Evolutionary conservation across 2,888 invertebrate species (phyloP).

Genomic region (Ellobium chinense): DNA sequence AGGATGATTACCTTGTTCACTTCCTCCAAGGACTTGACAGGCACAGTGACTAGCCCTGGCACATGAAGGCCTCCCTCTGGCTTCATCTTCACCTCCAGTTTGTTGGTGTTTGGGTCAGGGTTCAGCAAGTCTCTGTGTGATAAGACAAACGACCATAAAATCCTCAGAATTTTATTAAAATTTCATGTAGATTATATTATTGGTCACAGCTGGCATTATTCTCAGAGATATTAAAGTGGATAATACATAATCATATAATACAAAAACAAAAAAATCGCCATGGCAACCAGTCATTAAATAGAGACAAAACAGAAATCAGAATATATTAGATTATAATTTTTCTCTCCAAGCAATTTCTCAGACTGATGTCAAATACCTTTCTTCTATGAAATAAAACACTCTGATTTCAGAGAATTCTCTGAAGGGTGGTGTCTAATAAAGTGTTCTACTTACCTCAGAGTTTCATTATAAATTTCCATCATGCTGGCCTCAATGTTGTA

Average conservation of each 20-base stretch:
- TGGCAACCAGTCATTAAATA: too few species aligned
- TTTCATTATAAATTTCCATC: constrained; percentile 81
- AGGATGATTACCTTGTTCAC: constrained; percentile 71
- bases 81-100: constrained; percentile 80
- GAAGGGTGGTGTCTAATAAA: too few species aligned
- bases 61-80: constrained; percentile 78
- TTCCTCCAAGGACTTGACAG: constrained; percentile 73
- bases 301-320: too few species aligned
- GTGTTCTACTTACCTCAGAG: constrained; percentile 65
- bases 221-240: too few species aligned
- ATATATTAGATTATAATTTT: too few species aligned
- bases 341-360: too few species aligned
- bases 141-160: constrained; percentile 28
- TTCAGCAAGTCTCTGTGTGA: constrained; percentile 71
- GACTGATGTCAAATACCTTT: too few species aligned
- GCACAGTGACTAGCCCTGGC: constrained; percentile 74
- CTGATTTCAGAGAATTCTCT: too few species aligned
- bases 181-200: not conserved
- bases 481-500: constrained; percentile 80
- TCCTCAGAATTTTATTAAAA: not conserved
- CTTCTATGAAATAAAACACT: too few species aligned
- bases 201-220: too few species aligned
- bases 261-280: too few species aligned
- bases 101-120: constrained; percentile 60
- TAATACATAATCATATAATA: too few species aligned